phyloP scores from a whole-genome alignment of 2,797 vertebrate genomes.

The Glyptemys insculpta region DNA sequence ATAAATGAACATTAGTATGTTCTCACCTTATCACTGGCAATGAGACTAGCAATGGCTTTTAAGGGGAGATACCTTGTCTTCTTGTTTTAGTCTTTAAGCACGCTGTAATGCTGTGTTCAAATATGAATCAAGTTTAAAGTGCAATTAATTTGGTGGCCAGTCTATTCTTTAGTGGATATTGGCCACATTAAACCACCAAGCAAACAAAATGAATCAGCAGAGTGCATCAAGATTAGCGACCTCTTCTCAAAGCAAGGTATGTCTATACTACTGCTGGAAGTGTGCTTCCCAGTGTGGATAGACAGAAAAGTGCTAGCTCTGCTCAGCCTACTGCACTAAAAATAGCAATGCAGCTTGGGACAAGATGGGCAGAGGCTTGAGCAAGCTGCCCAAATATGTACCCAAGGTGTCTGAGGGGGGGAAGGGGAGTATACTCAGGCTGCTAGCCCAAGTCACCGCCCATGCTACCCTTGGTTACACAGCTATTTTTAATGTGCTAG shows the following conservation, averaged over 20 bases:
- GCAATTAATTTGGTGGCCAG: not conserved
- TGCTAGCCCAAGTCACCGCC: too few species aligned
- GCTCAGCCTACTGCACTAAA: too few species aligned
- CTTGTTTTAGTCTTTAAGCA: not conserved
- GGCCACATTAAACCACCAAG: not conserved
- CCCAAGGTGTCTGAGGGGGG: too few species aligned
- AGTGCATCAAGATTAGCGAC: not conserved
- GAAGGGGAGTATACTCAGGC: too few species aligned
- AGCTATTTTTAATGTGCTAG: too few species aligned
- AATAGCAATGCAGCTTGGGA: too few species aligned
- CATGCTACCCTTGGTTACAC: too few species aligned
- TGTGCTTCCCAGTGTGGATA: too few species aligned
- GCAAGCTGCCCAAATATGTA: too few species aligned
- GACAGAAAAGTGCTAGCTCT: too few species aligned
- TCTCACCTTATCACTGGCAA: not conserved
- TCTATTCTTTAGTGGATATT: not conserved
- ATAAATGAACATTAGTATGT: not conserved
- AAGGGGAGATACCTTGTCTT: fast-evolving
- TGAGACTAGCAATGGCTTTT: not conserved
- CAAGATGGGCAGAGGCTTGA: too few species aligned
- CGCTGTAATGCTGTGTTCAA: not conserved
- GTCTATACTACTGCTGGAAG: too few species aligned
- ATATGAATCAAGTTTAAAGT: not conserved
- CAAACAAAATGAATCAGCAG: not conserved
- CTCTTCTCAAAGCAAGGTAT: not conserved